Evolutionary conservation across 2,888 invertebrate genomes (phyloP).

Genomic region (Amiota communis): DNA sequence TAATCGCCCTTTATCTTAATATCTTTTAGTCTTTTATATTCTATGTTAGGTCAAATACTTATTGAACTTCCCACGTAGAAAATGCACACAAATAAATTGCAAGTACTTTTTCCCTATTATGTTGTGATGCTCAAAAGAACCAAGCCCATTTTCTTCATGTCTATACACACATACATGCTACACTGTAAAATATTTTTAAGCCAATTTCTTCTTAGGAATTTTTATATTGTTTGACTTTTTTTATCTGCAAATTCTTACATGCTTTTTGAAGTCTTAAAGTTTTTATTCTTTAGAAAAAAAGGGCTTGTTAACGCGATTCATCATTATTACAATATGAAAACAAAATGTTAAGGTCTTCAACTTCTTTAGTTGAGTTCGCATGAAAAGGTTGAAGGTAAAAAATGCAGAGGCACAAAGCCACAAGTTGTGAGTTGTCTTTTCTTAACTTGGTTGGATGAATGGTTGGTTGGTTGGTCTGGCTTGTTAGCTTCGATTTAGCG

Average conservation of each 20-base stretch:
- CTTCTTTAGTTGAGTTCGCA: not conserved
- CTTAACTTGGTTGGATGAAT: slow-evolving; percentile 18
- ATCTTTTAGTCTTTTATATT: no score
- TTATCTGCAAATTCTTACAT: slow-evolving; percentile 1
- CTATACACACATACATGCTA: no score
- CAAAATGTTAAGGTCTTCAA: not conserved
- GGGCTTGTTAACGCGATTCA: not conserved
- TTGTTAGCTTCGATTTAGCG: slow-evolving; percentile 49
- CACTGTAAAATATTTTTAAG: no score
- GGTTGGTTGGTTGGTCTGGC: slow-evolving; percentile 46
- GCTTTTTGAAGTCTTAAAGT: not conserved
- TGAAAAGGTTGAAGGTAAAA: slow-evolving; percentile 60
- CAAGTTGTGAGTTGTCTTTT: slow-evolving; percentile 28
- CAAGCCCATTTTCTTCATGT: no score
- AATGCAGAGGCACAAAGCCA: slow-evolving; percentile 34
- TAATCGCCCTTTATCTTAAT: no score
- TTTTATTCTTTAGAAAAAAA: not conserved
- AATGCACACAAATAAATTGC: no score
- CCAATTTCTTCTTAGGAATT: not conserved
- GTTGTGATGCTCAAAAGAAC: no score
- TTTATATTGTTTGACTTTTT: not conserved
- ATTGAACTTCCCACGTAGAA: no score
- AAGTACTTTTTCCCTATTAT: no score
- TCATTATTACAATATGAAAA: slow-evolving; percentile 40
- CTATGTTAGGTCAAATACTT: no score